Evolutionary conservation across 2,113 vertebrate genomes (phyloP).

Genomic region (Epinephelus fuscoguttatus): DNA sequence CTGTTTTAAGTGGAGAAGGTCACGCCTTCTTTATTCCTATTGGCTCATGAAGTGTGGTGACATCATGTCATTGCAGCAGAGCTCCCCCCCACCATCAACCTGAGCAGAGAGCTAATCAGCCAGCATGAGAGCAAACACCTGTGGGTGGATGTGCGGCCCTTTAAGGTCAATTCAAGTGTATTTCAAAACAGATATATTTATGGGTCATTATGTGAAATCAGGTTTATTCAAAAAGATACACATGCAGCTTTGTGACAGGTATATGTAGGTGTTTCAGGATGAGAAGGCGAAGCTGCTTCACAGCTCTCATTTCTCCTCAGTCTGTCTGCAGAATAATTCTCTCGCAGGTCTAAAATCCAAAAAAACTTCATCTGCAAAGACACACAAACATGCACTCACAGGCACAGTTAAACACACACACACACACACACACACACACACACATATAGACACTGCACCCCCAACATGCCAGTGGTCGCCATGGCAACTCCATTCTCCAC

Average conservation of each 20-base stretch:
- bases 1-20: not conserved
- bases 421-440: not conserved
- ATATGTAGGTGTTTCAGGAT: not conserved
- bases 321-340: not conserved
- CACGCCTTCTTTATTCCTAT: not conserved
- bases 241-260: no score
- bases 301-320: not conserved
- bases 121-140: not conserved
- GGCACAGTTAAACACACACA: not conserved
- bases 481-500: constrained; percentile 64
- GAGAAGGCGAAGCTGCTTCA: no score
- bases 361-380: not conserved
- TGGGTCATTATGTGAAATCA: no score
- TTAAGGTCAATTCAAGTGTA: no score
- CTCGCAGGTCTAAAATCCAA: not conserved
- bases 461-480: constrained; percentile 44
- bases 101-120: no score
- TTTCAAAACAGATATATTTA: no score
- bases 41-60: not conserved
- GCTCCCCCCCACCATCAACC: not conserved
- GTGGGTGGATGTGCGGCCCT: not conserved
- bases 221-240: no score
- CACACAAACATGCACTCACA: not conserved
- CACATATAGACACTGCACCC: not conserved
- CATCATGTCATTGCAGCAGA: not conserved